Evolutionary conservation across 2,888 invertebrate species (phyloP).

Genomic region (Thyatira batis): DNA sequence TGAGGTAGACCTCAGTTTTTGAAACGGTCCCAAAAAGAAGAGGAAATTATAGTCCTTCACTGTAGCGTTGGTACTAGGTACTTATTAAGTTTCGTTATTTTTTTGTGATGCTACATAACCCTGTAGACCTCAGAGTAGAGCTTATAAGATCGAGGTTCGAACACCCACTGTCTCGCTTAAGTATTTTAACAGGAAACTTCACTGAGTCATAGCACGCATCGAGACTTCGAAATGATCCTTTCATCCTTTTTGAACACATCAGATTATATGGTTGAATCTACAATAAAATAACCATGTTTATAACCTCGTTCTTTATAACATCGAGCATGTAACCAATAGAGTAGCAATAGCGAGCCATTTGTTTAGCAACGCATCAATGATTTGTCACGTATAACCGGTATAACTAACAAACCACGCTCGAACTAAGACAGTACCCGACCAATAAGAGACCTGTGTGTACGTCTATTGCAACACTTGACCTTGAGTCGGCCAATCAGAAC

Average conservation of each 20-base stretch:
- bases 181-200: neutral
- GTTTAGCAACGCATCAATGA: too few relatives aligned
- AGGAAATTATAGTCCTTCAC: too few relatives aligned
- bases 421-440: too few relatives aligned
- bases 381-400: too few relatives aligned
- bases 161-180: neutral
- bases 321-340: too few relatives aligned
- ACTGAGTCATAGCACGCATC: slow-evolving; percentile 1
- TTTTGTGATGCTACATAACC: neutral
- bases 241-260: neutral
- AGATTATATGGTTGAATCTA: neutral
- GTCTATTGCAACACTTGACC: too few relatives aligned
- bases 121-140: neutral
- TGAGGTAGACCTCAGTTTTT: neutral
- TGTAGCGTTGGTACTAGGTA: too few relatives aligned
- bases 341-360: too few relatives aligned
- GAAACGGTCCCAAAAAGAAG: neutral
- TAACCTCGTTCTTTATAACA: too few relatives aligned
- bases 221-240: slow-evolving; percentile 3
- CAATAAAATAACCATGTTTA: neutral
- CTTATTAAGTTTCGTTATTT: neutral
- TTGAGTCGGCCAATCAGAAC: too few relatives aligned
- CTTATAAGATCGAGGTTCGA: neutral
- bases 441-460: too few relatives aligned
- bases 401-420: too few relatives aligned